These are phyloP conservation scores for Homarus gammarus DNA, from an alignment of 2,888 invertebrate genomes.

Conservation along the genomic window DNA sequence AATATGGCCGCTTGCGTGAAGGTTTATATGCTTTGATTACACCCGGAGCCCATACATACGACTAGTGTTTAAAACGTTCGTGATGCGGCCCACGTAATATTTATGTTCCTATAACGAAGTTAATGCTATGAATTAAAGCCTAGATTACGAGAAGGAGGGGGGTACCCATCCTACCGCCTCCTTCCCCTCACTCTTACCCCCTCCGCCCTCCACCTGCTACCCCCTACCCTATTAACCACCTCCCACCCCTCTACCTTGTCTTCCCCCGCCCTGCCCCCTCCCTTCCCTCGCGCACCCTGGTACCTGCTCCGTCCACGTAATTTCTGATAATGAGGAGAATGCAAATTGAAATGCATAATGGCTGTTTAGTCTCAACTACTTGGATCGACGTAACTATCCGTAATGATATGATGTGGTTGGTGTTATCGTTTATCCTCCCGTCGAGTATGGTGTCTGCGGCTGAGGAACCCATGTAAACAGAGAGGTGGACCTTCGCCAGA, in stretches of 20 bases:
- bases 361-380: neutral
- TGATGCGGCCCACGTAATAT: conserved; percentile 25
- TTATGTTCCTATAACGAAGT: conserved; percentile 31
- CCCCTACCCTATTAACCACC: neutral
- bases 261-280: neutral
- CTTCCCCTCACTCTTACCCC: neutral
- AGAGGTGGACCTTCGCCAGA: neutral
- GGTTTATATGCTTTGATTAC: conserved; percentile 48
- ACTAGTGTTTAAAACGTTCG: conserved; percentile 27
- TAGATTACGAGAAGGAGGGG: conserved; percentile 30
- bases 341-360: conserved; percentile 40
- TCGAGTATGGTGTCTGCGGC: neutral
- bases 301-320: neutral
- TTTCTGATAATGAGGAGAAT: conserved; percentile 40
- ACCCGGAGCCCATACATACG: conserved; percentile 38
- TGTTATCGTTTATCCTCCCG: neutral
- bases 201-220: neutral
- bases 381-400: conserved; percentile 8
- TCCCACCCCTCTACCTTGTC: neutral
- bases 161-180: conserved; percentile 2
- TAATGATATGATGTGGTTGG: conserved; percentile 27
- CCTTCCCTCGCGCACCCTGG: neutral
- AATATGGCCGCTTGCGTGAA: neutral
- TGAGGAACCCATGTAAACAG: neutral
- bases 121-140: conserved; percentile 38